These are phyloP conservation scores for Bovichtus variegatus DNA, from an alignment of 2,797 vertebrate species.

Conservation along the genomic window DNA sequence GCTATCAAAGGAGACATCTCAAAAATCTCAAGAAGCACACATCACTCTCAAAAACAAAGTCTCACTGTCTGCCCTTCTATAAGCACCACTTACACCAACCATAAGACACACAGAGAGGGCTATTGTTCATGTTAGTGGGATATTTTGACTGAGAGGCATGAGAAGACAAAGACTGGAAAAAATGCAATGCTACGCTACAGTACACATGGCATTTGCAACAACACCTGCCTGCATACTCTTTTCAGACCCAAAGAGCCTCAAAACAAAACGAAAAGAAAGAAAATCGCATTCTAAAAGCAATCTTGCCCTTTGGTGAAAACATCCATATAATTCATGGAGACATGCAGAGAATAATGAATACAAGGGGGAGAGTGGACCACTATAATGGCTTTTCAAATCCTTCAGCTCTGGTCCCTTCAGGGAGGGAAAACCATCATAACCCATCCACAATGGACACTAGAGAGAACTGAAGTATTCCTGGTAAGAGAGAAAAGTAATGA, in stretches of 20 bases:
- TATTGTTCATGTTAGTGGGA: constrained; percentile 63
- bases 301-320: constrained; percentile 59
- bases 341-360: constrained; percentile 64
- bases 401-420: constrained; percentile 65
- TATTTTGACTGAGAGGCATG: constrained; percentile 66
- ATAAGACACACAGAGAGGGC: constrained; percentile 63
- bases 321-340: constrained; percentile 60
- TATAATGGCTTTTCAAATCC: constrained; percentile 72
- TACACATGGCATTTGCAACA: constrained; percentile 41
- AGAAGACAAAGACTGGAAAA: constrained; percentile 40
- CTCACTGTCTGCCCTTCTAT: constrained; percentile 57
- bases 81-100: constrained; percentile 53
- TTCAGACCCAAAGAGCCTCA: constrained; percentile 25
- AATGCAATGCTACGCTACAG: constrained; percentile 39
- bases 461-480: constrained; percentile 36
- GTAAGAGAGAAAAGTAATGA: constrained; percentile 22
- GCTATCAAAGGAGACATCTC: constrained; percentile 54
- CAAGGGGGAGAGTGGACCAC: constrained; percentile 51
- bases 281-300: constrained; percentile 40
- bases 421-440: constrained; percentile 51
- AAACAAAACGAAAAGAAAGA: constrained; percentile 35
- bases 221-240: constrained; percentile 58
- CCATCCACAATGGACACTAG: constrained; percentile 31
- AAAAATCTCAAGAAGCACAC: constrained; percentile 45
- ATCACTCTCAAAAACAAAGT: constrained; percentile 60